A percentile compares a stretch with the other conserved stretches of the same genome.
These are phyloP conservation scores for Caenorhabditis angaria DNA, from an alignment of 2,888 invertebrate species.

Conservation along the genomic window DNA sequence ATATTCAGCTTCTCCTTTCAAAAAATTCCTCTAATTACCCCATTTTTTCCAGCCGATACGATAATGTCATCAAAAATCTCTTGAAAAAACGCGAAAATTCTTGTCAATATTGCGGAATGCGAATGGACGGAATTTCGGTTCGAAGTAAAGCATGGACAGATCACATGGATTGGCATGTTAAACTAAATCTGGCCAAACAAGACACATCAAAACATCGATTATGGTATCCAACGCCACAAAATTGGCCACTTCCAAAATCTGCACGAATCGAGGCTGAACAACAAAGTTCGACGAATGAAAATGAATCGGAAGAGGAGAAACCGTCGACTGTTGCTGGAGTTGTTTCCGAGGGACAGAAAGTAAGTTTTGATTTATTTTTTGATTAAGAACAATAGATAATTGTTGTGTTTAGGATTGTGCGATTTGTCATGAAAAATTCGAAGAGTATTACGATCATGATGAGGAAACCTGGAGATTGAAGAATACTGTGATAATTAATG, in stretches of 20 bases:
- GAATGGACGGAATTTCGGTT: slow-evolving; percentile 79
- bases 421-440: slow-evolving; percentile 90
- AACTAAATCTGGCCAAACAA: slow-evolving; percentile 79
- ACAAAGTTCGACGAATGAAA: slow-evolving; percentile 14
- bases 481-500: slow-evolving; percentile 48
- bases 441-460: slow-evolving; percentile 95
- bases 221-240: slow-evolving; percentile 27
- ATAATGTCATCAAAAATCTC: slow-evolving; percentile 79
- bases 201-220: slow-evolving; percentile 13
- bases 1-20: slow-evolving; percentile 14
- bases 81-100: slow-evolving; percentile 85
- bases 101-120: slow-evolving; percentile 92
- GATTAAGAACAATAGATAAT: not conserved
- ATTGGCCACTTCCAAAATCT: slow-evolving; percentile 9
- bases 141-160: slow-evolving; percentile 72
- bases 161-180: slow-evolving; percentile 98
- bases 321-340: slow-evolving; percentile 1
- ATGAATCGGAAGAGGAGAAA: slow-evolving; percentile 6
- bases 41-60: slow-evolving; percentile 78
- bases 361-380: not conserved
- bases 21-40: slow-evolving; percentile 21
- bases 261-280: not conserved
- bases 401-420: slow-evolving; percentile 79
- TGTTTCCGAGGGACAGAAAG: not conserved
- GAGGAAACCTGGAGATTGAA: slow-evolving; percentile 93